phyloP scores from a whole-genome alignment of 2,113 vertebrate genomes.

The Mastomys coucha region DNA sequence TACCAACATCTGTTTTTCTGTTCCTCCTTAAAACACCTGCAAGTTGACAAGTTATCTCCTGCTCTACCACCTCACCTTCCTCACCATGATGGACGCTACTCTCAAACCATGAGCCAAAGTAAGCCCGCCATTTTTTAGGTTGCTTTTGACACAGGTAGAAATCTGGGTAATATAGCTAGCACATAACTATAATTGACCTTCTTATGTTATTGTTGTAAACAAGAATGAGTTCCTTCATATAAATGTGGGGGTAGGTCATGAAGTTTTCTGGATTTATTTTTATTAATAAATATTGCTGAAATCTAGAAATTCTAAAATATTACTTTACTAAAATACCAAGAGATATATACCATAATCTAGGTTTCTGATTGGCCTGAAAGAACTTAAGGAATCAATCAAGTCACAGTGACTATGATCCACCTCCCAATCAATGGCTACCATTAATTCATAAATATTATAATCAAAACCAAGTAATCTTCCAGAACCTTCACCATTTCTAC shows the following conservation, averaged over 20 bases:
- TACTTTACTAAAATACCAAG: neutral
- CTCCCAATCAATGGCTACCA: neutral
- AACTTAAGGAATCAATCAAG: neutral
- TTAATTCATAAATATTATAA: neutral
- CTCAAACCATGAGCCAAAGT: neutral
- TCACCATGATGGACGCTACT: neutral
- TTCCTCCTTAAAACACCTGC: neutral
- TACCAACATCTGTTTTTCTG: neutral
- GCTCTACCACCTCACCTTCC: neutral
- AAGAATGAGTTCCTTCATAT: neutral
- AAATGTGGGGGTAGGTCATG: neutral
- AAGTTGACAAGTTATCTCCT: neutral
- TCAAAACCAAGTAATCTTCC: neutral
- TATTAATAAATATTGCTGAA: neutral
- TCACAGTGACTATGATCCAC: too few species aligned
- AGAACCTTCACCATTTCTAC: neutral
- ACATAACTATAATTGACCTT: neutral
- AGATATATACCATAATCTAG: rapidly evolving
- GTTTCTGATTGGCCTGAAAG: neutral
- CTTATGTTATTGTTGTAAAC: neutral
- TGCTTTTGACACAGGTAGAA: neutral
- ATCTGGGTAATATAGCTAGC: neutral
- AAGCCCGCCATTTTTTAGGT: neutral
- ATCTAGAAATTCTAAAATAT: neutral
- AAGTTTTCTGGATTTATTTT: neutral